These are phyloP conservation scores for Sander lucioperca DNA, from an alignment of 2,113 vertebrate species.

Conservation along the genomic window DNA sequence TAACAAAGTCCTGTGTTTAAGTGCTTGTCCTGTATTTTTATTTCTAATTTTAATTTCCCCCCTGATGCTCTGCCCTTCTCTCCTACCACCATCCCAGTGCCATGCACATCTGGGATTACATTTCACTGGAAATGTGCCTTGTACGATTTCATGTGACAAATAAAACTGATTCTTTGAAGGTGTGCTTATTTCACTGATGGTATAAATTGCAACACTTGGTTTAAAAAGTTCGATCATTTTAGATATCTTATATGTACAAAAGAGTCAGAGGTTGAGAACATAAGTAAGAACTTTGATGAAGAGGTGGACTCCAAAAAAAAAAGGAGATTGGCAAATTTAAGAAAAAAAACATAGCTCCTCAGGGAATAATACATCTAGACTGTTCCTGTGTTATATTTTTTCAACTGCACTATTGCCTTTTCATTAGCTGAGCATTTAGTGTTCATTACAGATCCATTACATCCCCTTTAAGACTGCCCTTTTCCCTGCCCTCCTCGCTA, in stretches of 20 bases:
- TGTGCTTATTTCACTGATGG: background rate
- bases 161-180: background rate
- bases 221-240: background rate
- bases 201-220: background rate
- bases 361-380: slow-evolving; percentile 45
- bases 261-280: background rate
- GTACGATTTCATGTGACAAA: no score
- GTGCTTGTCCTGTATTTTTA: background rate
- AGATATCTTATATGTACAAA: background rate
- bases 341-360: slow-evolving; percentile 13
- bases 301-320: background rate
- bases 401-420: slow-evolving; percentile 67
- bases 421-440: slow-evolving; percentile 70
- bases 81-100: background rate
- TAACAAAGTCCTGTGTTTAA: background rate
- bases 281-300: background rate
- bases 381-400: slow-evolving; percentile 52
- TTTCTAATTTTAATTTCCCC: no score
- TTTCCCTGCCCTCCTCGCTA: slow-evolving; percentile 62
- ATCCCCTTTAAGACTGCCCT: slow-evolving; percentile 67
- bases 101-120: no score
- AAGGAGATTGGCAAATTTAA: background rate
- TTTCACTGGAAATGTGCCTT: no score
- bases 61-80: background rate
- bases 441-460: slow-evolving; percentile 76